A percentile compares a stretch with the other conserved stretches of the same genome.
Conservation (phyloP, 2,888 invertebrate species). For the Cheilosia soror region DNA sequence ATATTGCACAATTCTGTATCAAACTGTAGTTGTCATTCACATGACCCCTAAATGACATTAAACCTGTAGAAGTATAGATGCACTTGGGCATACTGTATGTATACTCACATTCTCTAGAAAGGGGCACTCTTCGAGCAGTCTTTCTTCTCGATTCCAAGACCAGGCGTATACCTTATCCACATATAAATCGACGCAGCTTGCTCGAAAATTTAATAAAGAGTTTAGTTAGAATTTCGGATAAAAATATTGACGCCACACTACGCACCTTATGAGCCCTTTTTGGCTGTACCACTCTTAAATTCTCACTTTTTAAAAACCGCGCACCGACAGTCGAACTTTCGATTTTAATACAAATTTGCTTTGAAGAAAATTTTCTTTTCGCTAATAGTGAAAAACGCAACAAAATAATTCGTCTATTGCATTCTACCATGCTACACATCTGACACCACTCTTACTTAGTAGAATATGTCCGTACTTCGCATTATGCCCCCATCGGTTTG, state of each 20-base stretch:
- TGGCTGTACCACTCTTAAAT: neutral
- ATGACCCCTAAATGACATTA: conserved; percentile 39
- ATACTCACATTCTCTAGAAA: conserved; percentile 18
- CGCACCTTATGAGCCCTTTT: conserved; percentile 15
- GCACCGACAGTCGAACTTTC: conserved; percentile 49
- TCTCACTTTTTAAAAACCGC: neutral
- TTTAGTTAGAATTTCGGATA: neutral
- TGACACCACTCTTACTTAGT: conserved; percentile 68
- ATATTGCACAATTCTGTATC: conserved; percentile 8
- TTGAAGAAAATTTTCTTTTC: conserved; percentile 45
- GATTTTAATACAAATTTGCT: conserved; percentile 52
- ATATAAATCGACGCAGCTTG: neutral
- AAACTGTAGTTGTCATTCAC: conserved; percentile 14
- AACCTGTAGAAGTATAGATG: neutral
- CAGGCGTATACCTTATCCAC: neutral
- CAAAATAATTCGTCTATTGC: conserved; percentile 31
- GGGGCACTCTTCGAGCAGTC: neutral
- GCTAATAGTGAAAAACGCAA: conserved; percentile 51
- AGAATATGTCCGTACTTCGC: conserved; percentile 53
- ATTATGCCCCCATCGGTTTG: conserved; percentile 44
- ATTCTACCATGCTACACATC: conserved; percentile 56
- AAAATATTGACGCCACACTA: neutral
- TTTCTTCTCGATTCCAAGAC: neutral
- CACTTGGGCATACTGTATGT: neutral
- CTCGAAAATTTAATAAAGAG: neutral